Conservation (phyloP, 2,797 vertebrate genomes). For the Silurus lanzhouensis region DNA sequence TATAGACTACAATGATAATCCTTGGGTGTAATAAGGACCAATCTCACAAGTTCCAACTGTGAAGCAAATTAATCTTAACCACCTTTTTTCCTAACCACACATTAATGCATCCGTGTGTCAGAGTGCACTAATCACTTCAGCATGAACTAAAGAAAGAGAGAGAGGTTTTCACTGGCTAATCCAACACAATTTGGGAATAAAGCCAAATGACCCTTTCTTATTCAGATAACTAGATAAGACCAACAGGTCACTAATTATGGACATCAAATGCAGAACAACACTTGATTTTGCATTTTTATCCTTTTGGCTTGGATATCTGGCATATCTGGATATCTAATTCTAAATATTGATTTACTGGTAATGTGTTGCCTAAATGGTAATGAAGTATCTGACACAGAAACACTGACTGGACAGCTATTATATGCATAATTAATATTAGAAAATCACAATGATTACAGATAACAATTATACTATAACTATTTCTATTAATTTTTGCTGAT, state of each 20-base stretch:
- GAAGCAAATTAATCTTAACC: background rate
- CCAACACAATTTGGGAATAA: slow-evolving; percentile 10
- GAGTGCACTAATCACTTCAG: background rate
- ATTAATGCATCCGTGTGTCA: slow-evolving; percentile 9
- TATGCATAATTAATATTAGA: background rate
- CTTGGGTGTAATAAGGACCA: background rate
- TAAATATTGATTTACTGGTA: background rate
- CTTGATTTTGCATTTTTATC: slow-evolving; percentile 1
- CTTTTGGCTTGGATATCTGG: background rate
- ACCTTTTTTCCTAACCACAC: background rate
- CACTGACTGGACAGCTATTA: background rate
- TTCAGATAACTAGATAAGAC: background rate
- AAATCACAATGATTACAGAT: background rate
- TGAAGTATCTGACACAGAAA: background rate
- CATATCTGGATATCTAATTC: background rate
- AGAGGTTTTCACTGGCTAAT: background rate
- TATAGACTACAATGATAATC: background rate
- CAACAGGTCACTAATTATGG: background rate
- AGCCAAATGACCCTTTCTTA: background rate
- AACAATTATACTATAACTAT: background rate
- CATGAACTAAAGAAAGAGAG: slow-evolving; percentile 1
- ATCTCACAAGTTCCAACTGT: background rate
- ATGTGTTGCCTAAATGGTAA: background rate
- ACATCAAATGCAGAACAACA: background rate
- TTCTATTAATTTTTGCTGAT: background rate